Evolutionary conservation across 2,888 invertebrate species (phyloP).

Genomic region (Calameuta filiformis): DNA sequence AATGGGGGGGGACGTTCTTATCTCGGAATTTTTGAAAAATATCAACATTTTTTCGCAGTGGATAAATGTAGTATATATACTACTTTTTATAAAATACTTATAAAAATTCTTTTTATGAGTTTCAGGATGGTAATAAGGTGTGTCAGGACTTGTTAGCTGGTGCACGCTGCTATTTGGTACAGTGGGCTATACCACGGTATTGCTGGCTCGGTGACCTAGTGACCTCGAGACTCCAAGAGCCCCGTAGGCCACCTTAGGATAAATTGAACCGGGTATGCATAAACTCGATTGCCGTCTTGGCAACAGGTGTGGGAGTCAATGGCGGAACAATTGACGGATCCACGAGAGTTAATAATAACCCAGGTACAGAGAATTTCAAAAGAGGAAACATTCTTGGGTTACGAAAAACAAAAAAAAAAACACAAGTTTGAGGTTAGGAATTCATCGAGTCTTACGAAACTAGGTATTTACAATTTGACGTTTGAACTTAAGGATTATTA

Average conservation of each 20-base stretch:
- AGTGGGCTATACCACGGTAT: not conserved
- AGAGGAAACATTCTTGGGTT: not conserved
- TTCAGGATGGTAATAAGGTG: not conserved
- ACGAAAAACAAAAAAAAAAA: not conserved
- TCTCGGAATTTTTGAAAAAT: not conserved
- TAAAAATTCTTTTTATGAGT: not conserved
- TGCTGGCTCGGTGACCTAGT: slow-evolving; percentile 47
- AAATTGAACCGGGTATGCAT: not conserved
- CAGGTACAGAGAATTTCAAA: slow-evolving; percentile 6
- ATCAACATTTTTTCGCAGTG: not conserved
- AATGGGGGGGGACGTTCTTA: not conserved
- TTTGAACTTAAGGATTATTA: too few relatives aligned
- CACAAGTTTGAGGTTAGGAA: not conserved
- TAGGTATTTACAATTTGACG: not conserved
- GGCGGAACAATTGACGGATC: not conserved
- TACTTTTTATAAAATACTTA: not conserved
- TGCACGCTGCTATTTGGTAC: not conserved
- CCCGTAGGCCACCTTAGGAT: slow-evolving; percentile 1
- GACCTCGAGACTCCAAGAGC: slow-evolving; percentile 37
- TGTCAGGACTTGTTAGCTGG: not conserved
- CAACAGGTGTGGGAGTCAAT: not conserved
- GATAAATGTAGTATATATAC: not conserved
- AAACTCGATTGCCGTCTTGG: not conserved
- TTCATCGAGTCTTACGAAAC: not conserved
- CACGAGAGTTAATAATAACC: not conserved